Evolutionary conservation across 30 jellyfish, hydroid and myxozoan species (phyloP).

Genomic region (Cassiopea andromeda): DNA sequence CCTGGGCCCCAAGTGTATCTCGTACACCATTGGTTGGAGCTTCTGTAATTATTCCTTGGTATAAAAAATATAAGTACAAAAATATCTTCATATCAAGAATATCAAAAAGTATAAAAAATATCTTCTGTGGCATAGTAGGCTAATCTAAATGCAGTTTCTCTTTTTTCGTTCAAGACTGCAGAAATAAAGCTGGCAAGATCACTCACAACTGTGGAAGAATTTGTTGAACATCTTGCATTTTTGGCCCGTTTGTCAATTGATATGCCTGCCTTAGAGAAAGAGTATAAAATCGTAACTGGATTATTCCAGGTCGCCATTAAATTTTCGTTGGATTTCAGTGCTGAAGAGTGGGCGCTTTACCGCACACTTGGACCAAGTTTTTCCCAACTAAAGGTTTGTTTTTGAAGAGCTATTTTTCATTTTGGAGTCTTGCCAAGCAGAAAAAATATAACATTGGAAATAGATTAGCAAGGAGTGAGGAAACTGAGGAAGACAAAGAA

Average conservation of each 20-base stretch:
- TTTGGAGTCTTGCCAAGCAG: background rate
- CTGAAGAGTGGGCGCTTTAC: conserved; percentile 85
- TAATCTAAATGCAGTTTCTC: no score
- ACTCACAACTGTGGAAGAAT: conserved; percentile 75
- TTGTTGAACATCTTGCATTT: conserved; percentile 79
- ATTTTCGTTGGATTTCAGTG: conserved; percentile 53
- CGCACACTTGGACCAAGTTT: conserved; percentile 86
- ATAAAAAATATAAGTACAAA: no score
- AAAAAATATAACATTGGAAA: background rate
- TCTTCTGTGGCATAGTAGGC: no score
- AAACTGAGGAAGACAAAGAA: background rate
- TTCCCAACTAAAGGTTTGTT: conserved; percentile 78
- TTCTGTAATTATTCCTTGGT: no score
- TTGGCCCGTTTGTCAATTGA: conserved; percentile 60
- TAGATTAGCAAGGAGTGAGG: background rate
- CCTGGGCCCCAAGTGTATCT: no score
- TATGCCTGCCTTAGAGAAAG: conserved; percentile 73
- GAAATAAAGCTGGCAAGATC: conserved; percentile 62
- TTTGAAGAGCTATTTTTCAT: background rate
- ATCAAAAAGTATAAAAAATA: no score
- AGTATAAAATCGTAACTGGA: conserved; percentile 56
- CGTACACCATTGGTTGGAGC: no score
- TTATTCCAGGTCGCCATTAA: conserved; percentile 72
- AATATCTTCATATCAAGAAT: no score
- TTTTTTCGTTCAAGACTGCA: conserved; percentile 46